phyloP scores from a whole-genome alignment of 2,113 vertebrate species.

The Megatriorchis doriae region DNA sequence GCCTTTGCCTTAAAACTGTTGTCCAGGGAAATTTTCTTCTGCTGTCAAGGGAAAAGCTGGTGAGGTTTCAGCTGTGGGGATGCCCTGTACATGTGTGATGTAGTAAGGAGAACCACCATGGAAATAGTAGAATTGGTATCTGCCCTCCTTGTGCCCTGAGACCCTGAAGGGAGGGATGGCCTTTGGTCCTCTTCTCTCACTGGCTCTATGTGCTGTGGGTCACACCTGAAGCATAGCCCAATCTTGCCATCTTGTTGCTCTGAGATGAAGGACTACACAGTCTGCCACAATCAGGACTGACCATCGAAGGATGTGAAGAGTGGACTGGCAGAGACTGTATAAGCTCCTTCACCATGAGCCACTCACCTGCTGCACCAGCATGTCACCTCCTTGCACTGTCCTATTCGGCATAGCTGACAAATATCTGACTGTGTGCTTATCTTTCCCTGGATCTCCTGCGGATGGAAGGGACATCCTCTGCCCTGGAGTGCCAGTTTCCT shows the following conservation, averaged over 20 bases:
- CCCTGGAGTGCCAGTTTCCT: background rate
- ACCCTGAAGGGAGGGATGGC: background rate
- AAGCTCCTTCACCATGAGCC: background rate
- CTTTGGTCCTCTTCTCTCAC: background rate
- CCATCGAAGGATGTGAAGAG: background rate
- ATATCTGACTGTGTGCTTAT: background rate
- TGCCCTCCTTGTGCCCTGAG: background rate
- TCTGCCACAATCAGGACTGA: background rate
- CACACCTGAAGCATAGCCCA: background rate
- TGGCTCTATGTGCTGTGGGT: background rate
- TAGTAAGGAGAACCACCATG: rapidly evolving
- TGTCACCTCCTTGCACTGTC: background rate
- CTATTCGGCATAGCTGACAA: background rate
- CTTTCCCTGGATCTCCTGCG: background rate
- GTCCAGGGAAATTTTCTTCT: background rate
- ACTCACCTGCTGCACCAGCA: background rate
- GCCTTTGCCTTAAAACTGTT: background rate
- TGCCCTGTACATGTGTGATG: background rate
- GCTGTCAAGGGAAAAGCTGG: background rate
- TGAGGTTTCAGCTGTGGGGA: background rate
- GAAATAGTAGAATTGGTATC: background rate
- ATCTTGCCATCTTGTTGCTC: background rate
- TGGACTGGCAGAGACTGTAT: background rate
- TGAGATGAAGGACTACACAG: background rate
- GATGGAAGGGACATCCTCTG: background rate